Evolutionary conservation across 2,888 invertebrate genomes (phyloP).

Genomic region (Himalopsyche kuldschensis): DNA sequence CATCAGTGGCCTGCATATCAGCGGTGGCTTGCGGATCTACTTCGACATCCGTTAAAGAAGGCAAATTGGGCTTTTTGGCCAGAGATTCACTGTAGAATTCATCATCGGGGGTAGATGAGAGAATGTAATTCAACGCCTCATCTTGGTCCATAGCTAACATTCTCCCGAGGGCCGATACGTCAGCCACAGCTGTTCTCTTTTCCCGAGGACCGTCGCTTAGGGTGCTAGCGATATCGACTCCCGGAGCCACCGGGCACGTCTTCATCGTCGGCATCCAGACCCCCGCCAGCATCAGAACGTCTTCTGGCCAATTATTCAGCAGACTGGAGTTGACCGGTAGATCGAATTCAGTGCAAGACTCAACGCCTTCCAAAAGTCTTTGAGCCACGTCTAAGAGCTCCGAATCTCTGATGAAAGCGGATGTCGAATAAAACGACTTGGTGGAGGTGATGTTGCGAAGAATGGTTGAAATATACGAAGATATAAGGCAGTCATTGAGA

Average conservation of each 20-base stretch:
- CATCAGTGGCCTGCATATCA: neutral
- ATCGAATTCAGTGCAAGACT: constrained; percentile 71
- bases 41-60: neutral
- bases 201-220: constrained; percentile 55
- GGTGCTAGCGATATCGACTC: constrained; percentile 76
- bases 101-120: constrained; percentile 54
- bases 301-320: constrained; percentile 85
- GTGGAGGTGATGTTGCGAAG: constrained; percentile 74
- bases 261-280: constrained; percentile 81
- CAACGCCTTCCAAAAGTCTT: constrained; percentile 74
- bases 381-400: constrained; percentile 80
- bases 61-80: neutral
- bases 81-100: neutral
- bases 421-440: constrained; percentile 79
- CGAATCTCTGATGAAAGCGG: constrained; percentile 80
- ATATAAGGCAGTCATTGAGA: constrained; percentile 83
- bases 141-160: constrained; percentile 67
- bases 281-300: constrained; percentile 81
- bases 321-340: constrained; percentile 83
- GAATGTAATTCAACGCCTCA: constrained; percentile 71
- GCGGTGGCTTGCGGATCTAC: too few species aligned
- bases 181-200: constrained; percentile 22
- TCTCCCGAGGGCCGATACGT: constrained; percentile 53
- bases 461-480: constrained; percentile 84
- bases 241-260: constrained; percentile 73